Conservation (phyloP, 2,113 vertebrate species). For the Orycteropus afer region DNA sequence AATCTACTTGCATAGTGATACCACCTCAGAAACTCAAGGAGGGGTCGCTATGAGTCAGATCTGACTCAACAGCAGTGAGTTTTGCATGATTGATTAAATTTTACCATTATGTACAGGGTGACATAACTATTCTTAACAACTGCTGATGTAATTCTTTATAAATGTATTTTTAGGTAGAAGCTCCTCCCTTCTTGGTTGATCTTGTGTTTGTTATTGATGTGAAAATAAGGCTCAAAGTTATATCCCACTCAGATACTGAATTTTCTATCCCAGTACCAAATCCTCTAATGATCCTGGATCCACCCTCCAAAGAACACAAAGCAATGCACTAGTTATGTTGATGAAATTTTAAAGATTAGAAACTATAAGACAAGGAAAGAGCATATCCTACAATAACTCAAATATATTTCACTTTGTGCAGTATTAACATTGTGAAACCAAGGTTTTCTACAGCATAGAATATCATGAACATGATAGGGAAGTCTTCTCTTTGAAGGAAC, state of each 20-base stretch:
- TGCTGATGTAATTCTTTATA: not conserved
- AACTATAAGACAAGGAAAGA: not conserved
- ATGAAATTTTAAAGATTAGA: not conserved
- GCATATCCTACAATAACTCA: not conserved
- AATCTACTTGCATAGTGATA: no score
- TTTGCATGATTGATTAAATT: no score
- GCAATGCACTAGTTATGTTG: not conserved
- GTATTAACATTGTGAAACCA: not conserved
- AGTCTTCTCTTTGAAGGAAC: not conserved
- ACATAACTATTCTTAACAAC: not conserved
- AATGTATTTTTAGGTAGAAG: not conserved
- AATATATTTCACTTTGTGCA: not conserved
- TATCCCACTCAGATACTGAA: not conserved
- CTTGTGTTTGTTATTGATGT: not conserved
- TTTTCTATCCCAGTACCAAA: not conserved
- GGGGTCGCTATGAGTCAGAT: no score
- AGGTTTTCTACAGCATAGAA: not conserved
- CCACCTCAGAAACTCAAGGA: no score
- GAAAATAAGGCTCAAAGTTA: not conserved
- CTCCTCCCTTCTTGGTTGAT: not conserved
- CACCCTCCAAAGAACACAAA: not conserved
- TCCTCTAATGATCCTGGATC: not conserved
- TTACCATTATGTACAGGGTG: not conserved
- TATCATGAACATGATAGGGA: not conserved
- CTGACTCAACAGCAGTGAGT: no score